A percentile compares a stretch with the other conserved stretches of the same genome.
phyloP scores from a whole-genome alignment of 1,140 invertebrate species.

The Gonioctena quinquepunctata region DNA sequence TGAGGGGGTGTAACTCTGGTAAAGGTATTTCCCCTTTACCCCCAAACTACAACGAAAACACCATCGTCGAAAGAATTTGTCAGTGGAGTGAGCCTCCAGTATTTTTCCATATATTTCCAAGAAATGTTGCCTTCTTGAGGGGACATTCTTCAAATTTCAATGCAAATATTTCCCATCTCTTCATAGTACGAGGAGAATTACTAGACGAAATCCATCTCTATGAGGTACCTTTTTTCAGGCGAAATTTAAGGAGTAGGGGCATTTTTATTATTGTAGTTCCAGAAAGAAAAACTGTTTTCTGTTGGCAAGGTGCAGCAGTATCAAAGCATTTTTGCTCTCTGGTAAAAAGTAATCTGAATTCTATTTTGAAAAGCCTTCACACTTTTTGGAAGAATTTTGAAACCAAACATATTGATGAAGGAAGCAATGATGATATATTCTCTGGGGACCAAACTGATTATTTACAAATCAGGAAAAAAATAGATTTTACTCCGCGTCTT shows the following conservation, averaged over 20 bases:
- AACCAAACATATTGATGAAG: slow-evolving; percentile 18
- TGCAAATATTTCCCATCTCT: slow-evolving; percentile 20
- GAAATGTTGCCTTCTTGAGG: slow-evolving; percentile 22
- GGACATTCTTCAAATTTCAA: slow-evolving; percentile 27
- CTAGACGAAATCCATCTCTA: slow-evolving; percentile 36
- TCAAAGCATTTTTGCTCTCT: slow-evolving; percentile 8
- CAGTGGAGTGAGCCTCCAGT: slow-evolving; percentile 39
- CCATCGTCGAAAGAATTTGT: slow-evolving; percentile 33
- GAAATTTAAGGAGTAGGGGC: slow-evolving; percentile 31
- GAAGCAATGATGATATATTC: slow-evolving; percentile 23
- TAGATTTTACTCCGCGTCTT: slow-evolving; percentile 30
- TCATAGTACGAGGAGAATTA: slow-evolving; percentile 35
- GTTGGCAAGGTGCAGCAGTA: slow-evolving; percentile 26
- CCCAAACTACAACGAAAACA: slow-evolving; percentile 26
- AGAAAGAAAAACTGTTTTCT: slow-evolving; percentile 16
- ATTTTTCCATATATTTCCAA: slow-evolving; percentile 35
- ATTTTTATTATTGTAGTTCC: slow-evolving; percentile 29
- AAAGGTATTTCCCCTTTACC: slow-evolving; percentile 37
- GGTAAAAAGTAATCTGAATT: not conserved
- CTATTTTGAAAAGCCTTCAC: not conserved
- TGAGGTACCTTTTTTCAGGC: slow-evolving; percentile 30
- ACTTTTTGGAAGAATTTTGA: slow-evolving; percentile 17
- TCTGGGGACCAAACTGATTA: slow-evolving; percentile 15
- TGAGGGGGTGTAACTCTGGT: slow-evolving; percentile 30
- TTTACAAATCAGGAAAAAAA: slow-evolving; percentile 1